These are phyloP conservation scores for Epinotia demarniana DNA, from an alignment of 2,888 invertebrate genomes.

Conservation along the genomic window DNA sequence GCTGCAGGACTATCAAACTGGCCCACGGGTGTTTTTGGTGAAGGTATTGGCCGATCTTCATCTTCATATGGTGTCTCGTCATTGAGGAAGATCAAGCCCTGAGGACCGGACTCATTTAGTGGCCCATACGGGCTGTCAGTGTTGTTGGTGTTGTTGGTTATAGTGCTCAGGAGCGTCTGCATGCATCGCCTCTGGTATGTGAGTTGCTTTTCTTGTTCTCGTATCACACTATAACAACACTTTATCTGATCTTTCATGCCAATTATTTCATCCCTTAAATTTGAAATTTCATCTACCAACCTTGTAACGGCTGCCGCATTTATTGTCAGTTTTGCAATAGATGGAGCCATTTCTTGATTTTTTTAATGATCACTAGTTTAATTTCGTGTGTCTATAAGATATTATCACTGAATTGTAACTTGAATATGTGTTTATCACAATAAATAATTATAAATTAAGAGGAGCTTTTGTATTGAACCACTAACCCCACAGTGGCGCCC, in stretches of 20 bases:
- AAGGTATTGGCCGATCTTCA: too few species aligned
- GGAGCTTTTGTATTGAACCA: too few species aligned
- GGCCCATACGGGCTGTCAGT: not conserved
- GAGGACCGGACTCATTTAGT: conserved; percentile 19
- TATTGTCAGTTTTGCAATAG: not conserved
- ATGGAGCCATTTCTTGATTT: conserved; percentile 4
- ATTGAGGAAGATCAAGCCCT: not conserved
- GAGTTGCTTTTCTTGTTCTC: conserved; percentile 3
- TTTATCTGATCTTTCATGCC: conserved; percentile 14
- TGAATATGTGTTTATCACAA: too few species aligned
- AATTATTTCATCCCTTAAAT: conserved; percentile 2
- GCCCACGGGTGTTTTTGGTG: too few species aligned
- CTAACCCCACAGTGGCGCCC: too few species aligned
- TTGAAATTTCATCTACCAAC: conserved; percentile 17
- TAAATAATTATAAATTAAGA: too few species aligned
- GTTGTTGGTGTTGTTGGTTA: not conserved
- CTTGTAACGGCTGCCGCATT: conserved; percentile 19
- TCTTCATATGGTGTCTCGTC: not conserved
- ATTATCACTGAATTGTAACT: too few species aligned
- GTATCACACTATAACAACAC: conserved; percentile 4
- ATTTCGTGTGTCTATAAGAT: too few species aligned
- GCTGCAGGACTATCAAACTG: too few species aligned
- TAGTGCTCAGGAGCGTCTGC: not conserved
- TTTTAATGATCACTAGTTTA: too few species aligned
- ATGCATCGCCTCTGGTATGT: conserved; percentile 9